These are phyloP conservation scores for Trichopria drosophilae DNA, from an alignment of 2,888 invertebrate species.

Conservation along the genomic window DNA sequence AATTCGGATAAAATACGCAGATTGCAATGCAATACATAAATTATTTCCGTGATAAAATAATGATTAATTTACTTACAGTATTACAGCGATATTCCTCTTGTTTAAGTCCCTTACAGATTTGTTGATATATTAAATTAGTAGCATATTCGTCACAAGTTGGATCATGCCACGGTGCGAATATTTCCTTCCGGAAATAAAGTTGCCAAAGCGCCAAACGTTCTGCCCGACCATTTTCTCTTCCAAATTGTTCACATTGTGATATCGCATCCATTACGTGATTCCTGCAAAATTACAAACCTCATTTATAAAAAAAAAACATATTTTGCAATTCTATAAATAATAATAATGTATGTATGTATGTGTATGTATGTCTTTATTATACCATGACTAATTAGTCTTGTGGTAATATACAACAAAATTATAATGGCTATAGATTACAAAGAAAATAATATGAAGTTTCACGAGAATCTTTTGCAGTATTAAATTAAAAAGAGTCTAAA, in stretches of 20 bases:
- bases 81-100: slow-evolving; percentile 89
- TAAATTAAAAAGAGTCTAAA: too few species aligned
- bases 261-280: slow-evolving; percentile 96
- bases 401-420: too few species aligned
- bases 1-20: too few species aligned
- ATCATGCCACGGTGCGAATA: slow-evolving; percentile 92
- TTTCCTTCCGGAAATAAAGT: slow-evolving; percentile 84
- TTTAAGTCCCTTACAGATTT: slow-evolving; percentile 84
- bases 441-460: too few species aligned
- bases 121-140: slow-evolving; percentile 87
- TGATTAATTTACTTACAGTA: slow-evolving; percentile 47
- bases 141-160: slow-evolving; percentile 78
- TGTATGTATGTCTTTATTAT: too few species aligned
- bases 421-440: too few species aligned
- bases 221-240: slow-evolving; percentile 83
- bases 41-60: not conserved
- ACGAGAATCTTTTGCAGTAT: too few species aligned
- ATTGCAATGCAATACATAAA: not conserved
- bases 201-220: slow-evolving; percentile 88
- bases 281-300: slow-evolving; percentile 61
- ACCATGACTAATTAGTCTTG: too few species aligned
- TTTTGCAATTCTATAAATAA: too few species aligned
- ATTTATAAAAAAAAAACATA: too few species aligned
- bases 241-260: slow-evolving; percentile 93
- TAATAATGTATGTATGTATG: too few species aligned